Conservation (phyloP, 1,140 invertebrate genomes). For the Lepidotrigona ventralis region DNA sequence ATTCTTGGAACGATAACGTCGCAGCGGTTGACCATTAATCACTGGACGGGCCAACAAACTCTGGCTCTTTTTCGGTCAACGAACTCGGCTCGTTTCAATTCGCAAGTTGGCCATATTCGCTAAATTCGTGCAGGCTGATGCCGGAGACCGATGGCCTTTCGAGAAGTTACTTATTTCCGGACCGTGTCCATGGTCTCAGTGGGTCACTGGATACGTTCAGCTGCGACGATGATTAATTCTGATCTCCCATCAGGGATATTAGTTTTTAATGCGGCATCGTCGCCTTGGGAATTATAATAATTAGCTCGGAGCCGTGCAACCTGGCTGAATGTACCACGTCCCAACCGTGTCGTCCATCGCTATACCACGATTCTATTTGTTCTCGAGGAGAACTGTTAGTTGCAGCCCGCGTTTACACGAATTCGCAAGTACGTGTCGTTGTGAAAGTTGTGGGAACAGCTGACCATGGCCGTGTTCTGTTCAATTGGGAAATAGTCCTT, state of each 20-base stretch:
- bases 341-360: slow-evolving; percentile 58
- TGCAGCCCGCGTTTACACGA: not conserved
- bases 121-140: not conserved
- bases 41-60: not conserved
- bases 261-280: slow-evolving; percentile 66
- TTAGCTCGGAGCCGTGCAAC: slow-evolving; percentile 55
- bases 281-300: slow-evolving; percentile 68
- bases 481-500: not conserved
- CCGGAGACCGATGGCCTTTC: slow-evolving; percentile 47
- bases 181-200: slow-evolving; percentile 44
- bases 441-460: not conserved
- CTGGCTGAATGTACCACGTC: slow-evolving; percentile 44
- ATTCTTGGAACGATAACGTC: not conserved
- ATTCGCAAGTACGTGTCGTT: not conserved
- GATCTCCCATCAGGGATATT: slow-evolving; percentile 59
- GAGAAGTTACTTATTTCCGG: slow-evolving; percentile 55
- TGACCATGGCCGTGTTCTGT: not conserved
- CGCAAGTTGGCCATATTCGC: slow-evolving; percentile 17
- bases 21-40: slow-evolving; percentile 13
- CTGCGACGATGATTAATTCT: slow-evolving; percentile 62
- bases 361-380: slow-evolving; percentile 38
- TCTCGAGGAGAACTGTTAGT: not conserved
- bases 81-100: slow-evolving; percentile 45
- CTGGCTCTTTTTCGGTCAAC: not conserved
- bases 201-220: slow-evolving; percentile 47